Evolutionary conservation across 2,113 vertebrate species (phyloP).

Genomic region (Platysternon megacephalum): DNA sequence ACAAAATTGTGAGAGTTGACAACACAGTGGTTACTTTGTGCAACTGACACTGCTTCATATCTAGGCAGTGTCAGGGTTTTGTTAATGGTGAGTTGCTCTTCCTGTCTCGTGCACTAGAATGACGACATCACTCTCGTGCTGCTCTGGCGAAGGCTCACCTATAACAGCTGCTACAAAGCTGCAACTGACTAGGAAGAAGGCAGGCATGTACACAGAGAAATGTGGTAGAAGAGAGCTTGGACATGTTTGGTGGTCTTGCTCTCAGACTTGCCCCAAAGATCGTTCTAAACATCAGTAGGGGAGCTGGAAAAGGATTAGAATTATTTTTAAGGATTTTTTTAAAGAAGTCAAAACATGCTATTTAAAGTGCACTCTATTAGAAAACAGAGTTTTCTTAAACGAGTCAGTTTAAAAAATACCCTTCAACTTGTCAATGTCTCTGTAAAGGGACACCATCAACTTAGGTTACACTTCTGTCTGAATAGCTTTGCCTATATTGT

Average conservation of each 20-base stretch:
- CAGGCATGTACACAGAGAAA: background rate
- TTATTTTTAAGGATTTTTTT: background rate
- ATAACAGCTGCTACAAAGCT: background rate
- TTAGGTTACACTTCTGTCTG: background rate
- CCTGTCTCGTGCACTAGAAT: background rate
- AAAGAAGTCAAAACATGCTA: background rate
- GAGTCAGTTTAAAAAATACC: background rate
- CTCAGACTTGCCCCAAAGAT: background rate
- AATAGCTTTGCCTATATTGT: background rate
- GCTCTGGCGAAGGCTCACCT: background rate
- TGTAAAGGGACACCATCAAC: accelerated
- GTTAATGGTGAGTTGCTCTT: background rate
- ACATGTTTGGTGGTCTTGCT: background rate
- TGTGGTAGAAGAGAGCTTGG: background rate
- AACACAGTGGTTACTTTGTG: background rate
- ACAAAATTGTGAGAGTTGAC: background rate
- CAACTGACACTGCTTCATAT: background rate
- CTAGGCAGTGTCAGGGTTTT: accelerated
- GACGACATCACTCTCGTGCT: background rate
- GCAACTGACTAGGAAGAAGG: background rate
- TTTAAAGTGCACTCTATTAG: background rate
- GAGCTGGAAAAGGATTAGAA: background rate
- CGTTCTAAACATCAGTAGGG: background rate
- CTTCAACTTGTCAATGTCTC: background rate
- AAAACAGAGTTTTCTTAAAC: background rate